Percentiles rank a stretch among this genome's conserved stretches.
phyloP scores from a whole-genome alignment of 2,113 vertebrate species.

The Sorex araneus region DNA sequence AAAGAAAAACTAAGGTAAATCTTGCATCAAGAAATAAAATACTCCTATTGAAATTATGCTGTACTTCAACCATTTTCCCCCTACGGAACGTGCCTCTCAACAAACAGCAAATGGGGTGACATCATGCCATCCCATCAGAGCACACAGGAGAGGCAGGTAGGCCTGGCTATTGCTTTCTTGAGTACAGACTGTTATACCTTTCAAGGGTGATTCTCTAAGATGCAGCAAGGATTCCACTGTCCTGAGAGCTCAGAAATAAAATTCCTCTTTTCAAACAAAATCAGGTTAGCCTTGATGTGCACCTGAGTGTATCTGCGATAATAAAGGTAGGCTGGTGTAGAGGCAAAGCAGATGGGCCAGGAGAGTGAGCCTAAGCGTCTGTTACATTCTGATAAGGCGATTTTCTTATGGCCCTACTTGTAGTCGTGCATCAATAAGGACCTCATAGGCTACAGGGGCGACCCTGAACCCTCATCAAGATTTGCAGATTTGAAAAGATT shows the following conservation, averaged over 20 bases:
- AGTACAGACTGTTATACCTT: background rate
- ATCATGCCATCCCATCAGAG: background rate
- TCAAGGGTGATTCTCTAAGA: background rate
- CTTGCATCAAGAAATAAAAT: background rate
- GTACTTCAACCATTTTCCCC: background rate
- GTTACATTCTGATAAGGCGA: background rate
- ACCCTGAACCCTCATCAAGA: background rate
- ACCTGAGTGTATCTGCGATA: background rate
- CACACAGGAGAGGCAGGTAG: background rate
- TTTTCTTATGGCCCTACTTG: background rate
- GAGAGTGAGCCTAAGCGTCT: background rate
- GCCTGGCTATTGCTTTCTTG: background rate
- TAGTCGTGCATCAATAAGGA: background rate
- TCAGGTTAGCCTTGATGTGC: background rate
- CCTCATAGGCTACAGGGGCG: background rate
- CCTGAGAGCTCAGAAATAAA: constrained; percentile 39
- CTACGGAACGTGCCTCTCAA: background rate
- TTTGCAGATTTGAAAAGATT: background rate
- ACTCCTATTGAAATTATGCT: background rate
- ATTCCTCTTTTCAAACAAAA: constrained; percentile 36
- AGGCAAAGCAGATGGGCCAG: background rate
- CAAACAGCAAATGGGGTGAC: background rate
- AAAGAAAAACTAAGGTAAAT: constrained; percentile 31
- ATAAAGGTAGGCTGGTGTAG: background rate
- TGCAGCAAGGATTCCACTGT: background rate